Base-by-base conservation (phyloP, 2,113 vertebrate genomes). In the Tylochromis polylepis region DNA sequence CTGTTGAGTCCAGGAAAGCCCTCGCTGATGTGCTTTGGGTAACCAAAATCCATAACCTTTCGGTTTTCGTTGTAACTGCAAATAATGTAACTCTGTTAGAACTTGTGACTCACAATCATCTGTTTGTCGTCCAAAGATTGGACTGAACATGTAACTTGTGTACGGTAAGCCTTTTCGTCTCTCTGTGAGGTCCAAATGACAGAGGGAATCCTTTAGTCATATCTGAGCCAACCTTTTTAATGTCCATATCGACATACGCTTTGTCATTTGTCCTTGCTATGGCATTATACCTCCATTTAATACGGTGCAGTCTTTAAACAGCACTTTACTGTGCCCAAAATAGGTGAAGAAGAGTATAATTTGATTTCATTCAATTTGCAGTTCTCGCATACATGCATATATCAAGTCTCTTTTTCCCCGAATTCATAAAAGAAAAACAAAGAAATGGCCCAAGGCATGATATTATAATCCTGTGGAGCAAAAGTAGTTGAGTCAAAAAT, bases 61-160 rank as follows among this genome's bases (percentile, higher is more conserved):
- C 89, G 87, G 29, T 95, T 96, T 88, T 96, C 96, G 67, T 96
- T 95, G 78, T 94, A 97, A 59, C 96, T 96, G 83, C 15, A 86
- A 92, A 88, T 55, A 29, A 38, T 6, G 80, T 2, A 10, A 80
- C 6, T 38, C 67, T 8, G 11, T 67, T 31, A 85, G 41, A 58
- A 67, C 38, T 51, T 5, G 3, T 38, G 60, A 87, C 46, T 87
- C 79, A 46, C 4, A 5, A 49, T 79, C 27, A 55, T 41, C 5
- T 80, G 18, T 27, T 79, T 15, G 1, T 88, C 11, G 3, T 36
- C 59, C 67, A 77, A 84, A 88, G 46, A 56, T 75, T 79, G 70
- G 11, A 81, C 38, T 31, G n/a, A 49, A 72, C 14, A 59, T 4
- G 20, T 67, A 67, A 67, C 34, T 36, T 77, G 16, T 51, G 46